Percentiles rank a stretch among this genome's conserved stretches.
Conservation (phyloP, 35 echinoderm and acorn worm species). For the Chiridota heheva region DNA sequence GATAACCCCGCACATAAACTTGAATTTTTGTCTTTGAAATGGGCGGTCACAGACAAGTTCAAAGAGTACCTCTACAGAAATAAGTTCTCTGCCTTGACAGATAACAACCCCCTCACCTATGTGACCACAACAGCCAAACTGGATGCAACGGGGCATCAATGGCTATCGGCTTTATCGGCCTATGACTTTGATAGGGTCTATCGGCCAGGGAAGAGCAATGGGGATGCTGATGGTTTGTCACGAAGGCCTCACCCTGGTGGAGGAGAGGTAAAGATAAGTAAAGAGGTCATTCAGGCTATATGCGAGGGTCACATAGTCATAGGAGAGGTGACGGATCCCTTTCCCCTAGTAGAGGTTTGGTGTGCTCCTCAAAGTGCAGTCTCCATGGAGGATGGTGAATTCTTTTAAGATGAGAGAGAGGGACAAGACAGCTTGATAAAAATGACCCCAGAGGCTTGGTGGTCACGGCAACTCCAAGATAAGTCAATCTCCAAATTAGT, state of each 20-base stretch:
- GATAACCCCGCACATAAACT: conserved; percentile 67
- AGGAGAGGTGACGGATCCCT: not conserved
- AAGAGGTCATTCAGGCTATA: not conserved
- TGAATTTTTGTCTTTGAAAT: conserved; percentile 50
- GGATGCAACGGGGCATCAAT: conserved; percentile 36
- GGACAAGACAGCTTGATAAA: too few species aligned
- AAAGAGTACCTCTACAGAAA: conserved; percentile 22
- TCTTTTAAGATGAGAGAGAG: too few species aligned
- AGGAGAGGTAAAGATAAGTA: not conserved
- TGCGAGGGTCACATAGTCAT: not conserved
- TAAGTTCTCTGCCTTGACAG: conserved; percentile 27
- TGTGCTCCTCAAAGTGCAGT: too few species aligned
- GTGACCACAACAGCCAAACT: conserved; percentile 53
- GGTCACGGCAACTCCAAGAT: too few species aligned
- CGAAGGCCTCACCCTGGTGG: not conserved
- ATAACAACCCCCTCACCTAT: conserved; percentile 45
- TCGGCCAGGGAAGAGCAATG: conserved; percentile 44
- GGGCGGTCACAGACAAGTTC: conserved; percentile 56
- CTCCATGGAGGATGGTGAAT: too few species aligned
- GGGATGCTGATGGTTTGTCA: conserved; percentile 63
- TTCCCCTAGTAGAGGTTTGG: too few species aligned
- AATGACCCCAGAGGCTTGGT: too few species aligned
- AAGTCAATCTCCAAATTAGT: not conserved
- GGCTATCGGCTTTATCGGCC: conserved; percentile 37
- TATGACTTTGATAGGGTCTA: conserved; percentile 38